These are phyloP conservation scores for Orthosia cruda DNA, from an alignment of 2,888 invertebrate genomes.

Conservation along the genomic window DNA sequence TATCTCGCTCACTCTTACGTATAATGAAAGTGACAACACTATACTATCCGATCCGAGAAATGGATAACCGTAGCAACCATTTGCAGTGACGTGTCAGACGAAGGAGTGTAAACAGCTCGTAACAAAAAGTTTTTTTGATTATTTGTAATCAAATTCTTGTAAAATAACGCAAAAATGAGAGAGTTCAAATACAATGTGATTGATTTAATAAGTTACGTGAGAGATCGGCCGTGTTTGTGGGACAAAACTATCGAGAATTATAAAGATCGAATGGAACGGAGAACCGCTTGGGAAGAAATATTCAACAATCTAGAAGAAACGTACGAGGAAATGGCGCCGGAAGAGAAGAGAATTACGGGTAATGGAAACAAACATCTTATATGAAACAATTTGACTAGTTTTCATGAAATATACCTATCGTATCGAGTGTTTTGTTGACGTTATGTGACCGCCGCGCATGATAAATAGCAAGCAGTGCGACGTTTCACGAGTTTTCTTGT, in stretches of 20 bases:
- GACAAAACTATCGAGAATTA: conserved; percentile 85
- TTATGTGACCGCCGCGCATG: neutral
- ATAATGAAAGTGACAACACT: conserved; percentile 67
- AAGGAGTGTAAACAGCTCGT: conserved; percentile 76
- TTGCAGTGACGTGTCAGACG: conserved; percentile 81
- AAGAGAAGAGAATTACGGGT: conserved; percentile 83
- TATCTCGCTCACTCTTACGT: conserved; percentile 68
- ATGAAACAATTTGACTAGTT: neutral
- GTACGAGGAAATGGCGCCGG: conserved; percentile 82
- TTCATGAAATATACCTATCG: conserved; percentile 10
- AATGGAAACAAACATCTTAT: conserved; percentile 66
- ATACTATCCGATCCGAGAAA: conserved; percentile 82
- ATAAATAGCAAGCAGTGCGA: neutral
- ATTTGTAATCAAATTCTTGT: conserved; percentile 24
- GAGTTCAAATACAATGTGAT: conserved; percentile 85
- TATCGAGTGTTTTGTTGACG: neutral
- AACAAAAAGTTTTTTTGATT: conserved; percentile 45
- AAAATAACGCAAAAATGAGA: conserved; percentile 73
- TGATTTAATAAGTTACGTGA: conserved; percentile 79
- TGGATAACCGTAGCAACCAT: conserved; percentile 52
- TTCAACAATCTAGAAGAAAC: conserved; percentile 80
- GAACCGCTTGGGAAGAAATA: conserved; percentile 86
- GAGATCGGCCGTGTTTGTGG: conserved; percentile 85
- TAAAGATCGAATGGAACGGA: conserved; percentile 85
- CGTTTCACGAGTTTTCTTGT: neutral